Evolutionary conservation across 2,113 vertebrate genomes (phyloP), one percentile per base, ranked within the genome.

Genomic region (Lasiurus borealis): DNA sequence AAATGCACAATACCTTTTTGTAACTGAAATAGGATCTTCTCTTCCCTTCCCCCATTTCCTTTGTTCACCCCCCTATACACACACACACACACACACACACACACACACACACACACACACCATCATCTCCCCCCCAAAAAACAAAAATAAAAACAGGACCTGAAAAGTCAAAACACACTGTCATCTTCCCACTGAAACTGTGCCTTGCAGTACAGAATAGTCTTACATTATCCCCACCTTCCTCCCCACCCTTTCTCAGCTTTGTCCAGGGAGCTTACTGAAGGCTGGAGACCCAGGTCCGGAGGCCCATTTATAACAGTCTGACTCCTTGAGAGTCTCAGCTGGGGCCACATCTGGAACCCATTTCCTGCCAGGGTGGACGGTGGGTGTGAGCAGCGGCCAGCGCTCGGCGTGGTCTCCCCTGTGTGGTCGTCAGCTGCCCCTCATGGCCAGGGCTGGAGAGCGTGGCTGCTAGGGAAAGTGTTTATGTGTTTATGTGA

Each of bases 281-380:
- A 97, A 83, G 54, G 77, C 59, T 50, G 29, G 27, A 96, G 88
- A 94, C 96, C 23, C 66, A 95, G 97, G 83, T 48, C 93, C 46
- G 72, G 27, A 97, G 97, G 88, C 29, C 34, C 94, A 64, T 96
- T 97, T 25, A 23, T 84, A 97, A 96, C 29, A 29, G 48, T 97
- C 96, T 96, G 96, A 88, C 96, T 98, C 85, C 96, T 93, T 96
- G 96, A 97, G 94, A 97, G 64, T 77, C 97, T 98, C 97, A 98
- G 90, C 96, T 96, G 97, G 98, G 96, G 93, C 95, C 59, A 99
- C 99, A 99, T 99, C 99, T 99, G 99, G 99, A 99, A 98, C 97
- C 98, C 98, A 99, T 99, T 98, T 95, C 73, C 5, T 0, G 93
- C 91, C 9, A 0, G 81, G 94, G 88, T 95, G 96, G 97, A 96